Evolutionary conservation across 2,888 invertebrate genomes (phyloP), one percentile per base, ranked within the genome.

Genomic region (Pandemis cinnamomeana): DNA sequence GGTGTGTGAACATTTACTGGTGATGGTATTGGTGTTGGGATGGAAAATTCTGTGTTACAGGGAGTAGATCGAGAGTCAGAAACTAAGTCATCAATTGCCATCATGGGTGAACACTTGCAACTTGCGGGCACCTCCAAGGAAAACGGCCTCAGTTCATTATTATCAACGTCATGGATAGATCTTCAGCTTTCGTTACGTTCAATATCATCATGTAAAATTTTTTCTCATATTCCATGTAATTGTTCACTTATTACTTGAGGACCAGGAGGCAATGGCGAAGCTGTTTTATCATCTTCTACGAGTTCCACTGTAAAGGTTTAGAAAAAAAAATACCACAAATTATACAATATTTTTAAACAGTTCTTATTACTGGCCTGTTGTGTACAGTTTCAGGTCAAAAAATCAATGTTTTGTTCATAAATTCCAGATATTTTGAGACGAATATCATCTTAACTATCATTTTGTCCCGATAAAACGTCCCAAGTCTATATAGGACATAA

Each of bases 11-110:
- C 62, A 60, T 75, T 75, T 64, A 58, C 53, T 53, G 77, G 77
- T 53, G 77, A 77, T 58, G 77, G 77, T 71, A 77, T 77, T 67
- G 77, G 72, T 64, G 76, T 76, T 67, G 74, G 75, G n/a, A 77
- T 71, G 53, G 72, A 71, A 15, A 75, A 68, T 66, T 75, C 67
- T 20, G n/a, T 74, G 76, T 68, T 70, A 75, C 67, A 44, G 64
- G 71, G 67, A 27, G 75, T 72, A 72, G 70, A 72, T 62, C 11
- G 27, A 15, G 53, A 15, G 27, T 70, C 62, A 70, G 70, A 70
- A 71, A 55, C 48, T 63, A 73, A 73, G 53, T 73, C 74, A 71
- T 75, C 76, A 64, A 76, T 61, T 10, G 71, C 69, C 61, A 64
- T 67, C 61, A 71, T 55, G 61, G 75, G 75, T 60, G 75, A 76